Percentiles rank a stretch among this genome's conserved stretches.
Conservation (phyloP, 2,797 vertebrate genomes). For the Chiroxiphia lanceolata region DNA sequence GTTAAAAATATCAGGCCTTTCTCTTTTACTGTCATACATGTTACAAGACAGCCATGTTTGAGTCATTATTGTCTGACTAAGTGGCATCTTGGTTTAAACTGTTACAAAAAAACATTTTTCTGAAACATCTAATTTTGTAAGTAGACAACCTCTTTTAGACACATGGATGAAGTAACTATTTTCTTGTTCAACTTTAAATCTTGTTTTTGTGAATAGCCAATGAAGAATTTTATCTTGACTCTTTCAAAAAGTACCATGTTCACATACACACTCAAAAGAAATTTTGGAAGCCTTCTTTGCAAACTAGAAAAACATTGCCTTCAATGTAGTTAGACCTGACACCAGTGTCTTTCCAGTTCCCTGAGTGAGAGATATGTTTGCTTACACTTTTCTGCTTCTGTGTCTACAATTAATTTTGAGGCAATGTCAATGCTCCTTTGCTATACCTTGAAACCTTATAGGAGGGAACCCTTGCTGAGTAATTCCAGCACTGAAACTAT, state of each 20-base stretch:
- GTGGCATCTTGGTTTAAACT: not conserved
- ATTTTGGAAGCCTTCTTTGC: not conserved
- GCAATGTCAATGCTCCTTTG: not conserved
- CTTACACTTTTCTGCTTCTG: not conserved
- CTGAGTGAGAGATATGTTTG: not conserved
- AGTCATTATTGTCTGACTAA: not conserved
- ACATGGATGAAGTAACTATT: not conserved
- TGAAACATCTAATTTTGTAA: not conserved
- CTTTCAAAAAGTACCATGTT: not conserved
- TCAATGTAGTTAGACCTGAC: not conserved
- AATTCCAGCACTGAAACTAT: not conserved
- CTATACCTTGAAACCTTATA: not conserved
- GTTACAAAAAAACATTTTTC: not conserved
- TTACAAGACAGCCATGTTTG: not conserved
- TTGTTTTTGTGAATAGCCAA: not conserved
- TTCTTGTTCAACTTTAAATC: not conserved
- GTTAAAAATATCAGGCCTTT: not conserved
- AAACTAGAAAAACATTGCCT: not conserved
- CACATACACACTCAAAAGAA: not conserved
- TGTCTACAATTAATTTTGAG: constrained; percentile 20
- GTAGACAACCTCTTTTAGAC: not conserved
- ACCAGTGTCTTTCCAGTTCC: not conserved
- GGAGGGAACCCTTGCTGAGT: not conserved
- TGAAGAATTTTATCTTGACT: not conserved
- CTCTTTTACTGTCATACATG: not conserved